Base-by-base conservation (phyloP, 1,140 invertebrate genomes). In the Sarcophaga peregrina region DNA sequence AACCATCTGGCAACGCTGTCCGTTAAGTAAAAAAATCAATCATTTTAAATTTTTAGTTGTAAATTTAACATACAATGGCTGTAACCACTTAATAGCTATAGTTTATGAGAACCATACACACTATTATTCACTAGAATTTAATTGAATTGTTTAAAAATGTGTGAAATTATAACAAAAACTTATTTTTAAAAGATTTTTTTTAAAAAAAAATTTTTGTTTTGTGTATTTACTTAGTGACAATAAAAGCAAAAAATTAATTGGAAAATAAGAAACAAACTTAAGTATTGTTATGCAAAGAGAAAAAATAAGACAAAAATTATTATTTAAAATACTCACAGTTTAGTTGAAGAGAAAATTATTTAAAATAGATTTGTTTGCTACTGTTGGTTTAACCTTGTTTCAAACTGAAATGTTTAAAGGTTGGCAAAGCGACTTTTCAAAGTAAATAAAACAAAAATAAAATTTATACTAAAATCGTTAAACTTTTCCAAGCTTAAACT, bases 121-220 rank as follows among this genome's bases (percentile, higher is more conserved):
- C 25, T 37, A 4, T 37, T 37, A 37, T 37, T 37, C 15, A 68
- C 8, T 68, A 68, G 6, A 68, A 68, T 58, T 20, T 68, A 68
- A 68, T 68, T 68, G 62, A 68, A 68, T 68, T 68, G 62, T 68
- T 37, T 68, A 20, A 68, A 68, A 68, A 68, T 68, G 17, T 68
- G n/a, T 20, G n/a, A 68, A 68, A 20, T 68, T 37, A 37, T 37
- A 4, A 37, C 25, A 37, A 37, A 37, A 37, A 37, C 25, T 37
- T 37, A 1, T 1, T 37, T 37, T 37, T 68, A 0, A 25, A 20
- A 15, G 13, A 58, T 58, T 15, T 58, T 58, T 58, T 58, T 15
- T 1, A 37, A 37, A 37, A 37, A 37, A 37, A 37, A 37, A 37
- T 15, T 11, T n/a, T 58, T 58, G 15, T 5, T 58, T 58, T 58